Percentiles rank a stretch among this genome's conserved stretches.
phyloP scores from a whole-genome alignment of 2,888 invertebrate species.

The Oscheius sp. region DNA sequence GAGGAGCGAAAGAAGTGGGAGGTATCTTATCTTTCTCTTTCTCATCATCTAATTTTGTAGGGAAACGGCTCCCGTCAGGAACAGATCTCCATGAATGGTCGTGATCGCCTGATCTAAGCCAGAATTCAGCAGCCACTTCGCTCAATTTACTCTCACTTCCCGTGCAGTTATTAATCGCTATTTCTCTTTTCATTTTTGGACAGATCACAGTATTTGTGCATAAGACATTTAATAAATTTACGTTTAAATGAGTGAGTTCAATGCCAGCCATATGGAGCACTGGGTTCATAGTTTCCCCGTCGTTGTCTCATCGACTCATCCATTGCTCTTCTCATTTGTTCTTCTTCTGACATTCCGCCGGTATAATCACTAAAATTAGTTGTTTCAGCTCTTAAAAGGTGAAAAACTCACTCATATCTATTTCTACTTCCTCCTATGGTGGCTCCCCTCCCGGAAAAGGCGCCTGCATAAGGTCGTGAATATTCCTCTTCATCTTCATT shows the following conservation, averaged over 20 bases:
- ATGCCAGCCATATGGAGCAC: no score
- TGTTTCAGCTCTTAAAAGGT: background rate
- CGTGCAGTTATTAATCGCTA: background rate
- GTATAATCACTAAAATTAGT: slow-evolving; percentile 57
- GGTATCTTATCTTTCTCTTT: background rate
- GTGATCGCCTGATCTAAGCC: slow-evolving; percentile 17
- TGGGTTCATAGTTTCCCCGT: no score
- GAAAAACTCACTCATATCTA: background rate
- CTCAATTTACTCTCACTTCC: slow-evolving; percentile 7
- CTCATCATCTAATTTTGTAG: background rate
- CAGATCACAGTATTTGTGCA: slow-evolving; percentile 30
- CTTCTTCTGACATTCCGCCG: slow-evolving; percentile 70
- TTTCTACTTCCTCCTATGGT: background rate
- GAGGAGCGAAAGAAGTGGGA: slow-evolving; percentile 26
- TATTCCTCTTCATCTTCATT: background rate
- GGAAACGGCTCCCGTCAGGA: slow-evolving; percentile 20
- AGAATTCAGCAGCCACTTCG: background rate
- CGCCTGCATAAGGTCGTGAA: background rate
- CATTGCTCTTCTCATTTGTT: slow-evolving; percentile 68
- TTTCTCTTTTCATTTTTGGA: slow-evolving; percentile 4
- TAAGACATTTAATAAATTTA: slow-evolving; percentile 22
- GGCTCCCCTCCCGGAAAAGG: slow-evolving; percentile 2
- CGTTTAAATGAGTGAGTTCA: no score
- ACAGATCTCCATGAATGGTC: slow-evolving; percentile 16
- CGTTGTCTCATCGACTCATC: slow-evolving; percentile 50